phyloP scores from a whole-genome alignment of 2,797 vertebrate species.

The Phrynocephalus forsythii region DNA sequence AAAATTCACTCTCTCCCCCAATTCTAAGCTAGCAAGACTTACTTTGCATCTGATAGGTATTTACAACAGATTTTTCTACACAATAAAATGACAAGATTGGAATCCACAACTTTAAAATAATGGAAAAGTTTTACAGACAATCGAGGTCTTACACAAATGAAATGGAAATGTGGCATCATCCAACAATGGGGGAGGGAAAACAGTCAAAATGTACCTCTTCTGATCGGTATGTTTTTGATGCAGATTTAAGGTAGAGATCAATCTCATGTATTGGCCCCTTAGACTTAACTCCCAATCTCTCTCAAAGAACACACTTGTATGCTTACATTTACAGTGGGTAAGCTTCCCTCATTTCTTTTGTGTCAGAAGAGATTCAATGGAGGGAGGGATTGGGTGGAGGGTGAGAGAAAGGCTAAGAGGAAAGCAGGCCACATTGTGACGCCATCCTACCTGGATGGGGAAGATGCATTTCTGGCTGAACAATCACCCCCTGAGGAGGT shows the following conservation, averaged over 20 bases:
- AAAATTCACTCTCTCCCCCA: neutral
- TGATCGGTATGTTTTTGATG: neutral
- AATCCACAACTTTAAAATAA: neutral
- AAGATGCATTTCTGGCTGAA: conserved; percentile 97
- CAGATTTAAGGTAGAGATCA: neutral
- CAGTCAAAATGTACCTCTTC: neutral
- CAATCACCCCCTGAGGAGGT: conserved; percentile 95
- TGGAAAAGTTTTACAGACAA: neutral
- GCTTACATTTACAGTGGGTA: too few relatives aligned
- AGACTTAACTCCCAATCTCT: neutral
- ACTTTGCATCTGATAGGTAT: neutral
- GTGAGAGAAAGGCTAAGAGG: neutral
- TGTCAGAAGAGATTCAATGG: too few relatives aligned
- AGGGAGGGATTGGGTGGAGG: neutral
- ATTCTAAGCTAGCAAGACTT: neutral
- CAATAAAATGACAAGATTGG: neutral
- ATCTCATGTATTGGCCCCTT: too few relatives aligned
- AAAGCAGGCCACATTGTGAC: neutral
- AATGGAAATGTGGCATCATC: neutral
- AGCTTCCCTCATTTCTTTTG: too few relatives aligned
- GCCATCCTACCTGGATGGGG: conserved; percentile 87
- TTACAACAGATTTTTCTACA: neutral
- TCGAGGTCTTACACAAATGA: neutral
- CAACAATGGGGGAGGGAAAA: neutral
- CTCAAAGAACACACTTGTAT: too few relatives aligned